Evolutionary conservation across 2,113 vertebrate species (phyloP).

Genomic region (Anguilla rostrata): DNA sequence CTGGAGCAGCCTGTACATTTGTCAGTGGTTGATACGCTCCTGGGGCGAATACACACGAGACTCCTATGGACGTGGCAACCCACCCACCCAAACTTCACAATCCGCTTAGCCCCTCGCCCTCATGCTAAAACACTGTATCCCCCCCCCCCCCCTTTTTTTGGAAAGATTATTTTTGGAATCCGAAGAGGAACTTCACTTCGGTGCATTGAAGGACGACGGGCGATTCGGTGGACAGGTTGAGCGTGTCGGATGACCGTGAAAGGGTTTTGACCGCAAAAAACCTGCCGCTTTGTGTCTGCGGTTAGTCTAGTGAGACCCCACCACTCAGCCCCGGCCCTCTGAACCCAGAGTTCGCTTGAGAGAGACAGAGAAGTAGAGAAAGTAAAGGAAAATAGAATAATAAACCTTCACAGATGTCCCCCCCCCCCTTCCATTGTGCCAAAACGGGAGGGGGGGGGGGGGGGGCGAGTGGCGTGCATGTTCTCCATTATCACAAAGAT

Average conservation of each 20-base stretch:
- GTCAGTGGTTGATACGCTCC: too few relatives aligned
- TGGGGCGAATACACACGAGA: background rate
- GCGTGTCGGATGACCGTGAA: slow-evolving; percentile 5
- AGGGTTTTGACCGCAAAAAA: background rate
- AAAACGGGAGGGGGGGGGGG: slow-evolving; percentile 15
- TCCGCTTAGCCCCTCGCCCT: background rate
- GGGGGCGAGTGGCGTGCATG: slow-evolving; percentile 45
- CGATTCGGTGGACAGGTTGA: background rate
- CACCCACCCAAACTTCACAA: too few relatives aligned
- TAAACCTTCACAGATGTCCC: slow-evolving; percentile 48
- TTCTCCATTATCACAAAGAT: slow-evolving; percentile 90
- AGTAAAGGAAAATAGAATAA: slow-evolving; percentile 41
- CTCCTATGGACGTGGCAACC: too few relatives aligned
- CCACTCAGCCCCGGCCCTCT: background rate
- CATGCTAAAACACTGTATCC: background rate
- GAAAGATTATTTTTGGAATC: background rate
- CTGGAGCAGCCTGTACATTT: too few relatives aligned
- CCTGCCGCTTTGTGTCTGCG: background rate
- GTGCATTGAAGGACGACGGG: background rate
- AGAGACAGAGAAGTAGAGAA: slow-evolving; percentile 27
- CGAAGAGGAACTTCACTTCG: background rate
- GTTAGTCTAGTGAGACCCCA: background rate
- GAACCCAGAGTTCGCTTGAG: slow-evolving; percentile 21
- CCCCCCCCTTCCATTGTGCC: slow-evolving; percentile 36
- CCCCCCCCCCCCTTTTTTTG: background rate